Conservation (phyloP, 1,140 invertebrate genomes). For the Nasonia vitripennis region DNA sequence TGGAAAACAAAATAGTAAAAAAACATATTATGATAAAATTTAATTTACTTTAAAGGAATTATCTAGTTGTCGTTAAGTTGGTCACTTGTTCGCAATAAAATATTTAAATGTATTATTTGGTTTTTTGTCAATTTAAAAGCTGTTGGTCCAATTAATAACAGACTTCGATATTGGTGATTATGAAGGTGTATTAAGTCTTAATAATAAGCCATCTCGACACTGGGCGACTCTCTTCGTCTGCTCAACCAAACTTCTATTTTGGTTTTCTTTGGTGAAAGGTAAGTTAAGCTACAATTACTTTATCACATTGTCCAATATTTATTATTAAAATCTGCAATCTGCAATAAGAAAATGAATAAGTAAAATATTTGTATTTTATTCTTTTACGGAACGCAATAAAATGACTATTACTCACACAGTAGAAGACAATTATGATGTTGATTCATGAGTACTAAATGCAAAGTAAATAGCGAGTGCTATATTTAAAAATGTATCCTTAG, state of each 20-base stretch:
- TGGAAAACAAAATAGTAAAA: slow-evolving; percentile 49
- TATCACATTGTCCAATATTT: too few species aligned
- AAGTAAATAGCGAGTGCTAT: background rate
- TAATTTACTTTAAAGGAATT: slow-evolving; percentile 41
- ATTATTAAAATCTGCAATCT: too few species aligned
- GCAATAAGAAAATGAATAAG: too few species aligned
- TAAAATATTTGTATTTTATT: too few species aligned
- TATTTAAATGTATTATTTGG: slow-evolving; percentile 72
- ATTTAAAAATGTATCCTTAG: background rate
- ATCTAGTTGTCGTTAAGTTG: slow-evolving; percentile 54
- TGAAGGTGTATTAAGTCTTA: slow-evolving; percentile 64
- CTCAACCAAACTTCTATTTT: slow-evolving; percentile 74
- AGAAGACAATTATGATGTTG: background rate
- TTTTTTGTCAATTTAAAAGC: slow-evolving; percentile 69
- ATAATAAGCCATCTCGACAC: slow-evolving; percentile 69
- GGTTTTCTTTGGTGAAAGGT: slow-evolving; percentile 81
- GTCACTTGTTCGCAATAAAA: slow-evolving; percentile 73
- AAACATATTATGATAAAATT: slow-evolving; percentile 36
- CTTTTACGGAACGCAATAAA: too few species aligned
- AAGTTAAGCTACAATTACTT: too few species aligned
- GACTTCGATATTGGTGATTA: slow-evolving; percentile 67
- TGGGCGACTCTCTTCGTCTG: slow-evolving; percentile 69
- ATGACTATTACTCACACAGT: too few species aligned
- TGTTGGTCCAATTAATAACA: slow-evolving; percentile 62
- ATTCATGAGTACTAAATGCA: background rate